phyloP scores from a whole-genome alignment of 2,113 vertebrate species.

The Ictalurus punctatus region DNA sequence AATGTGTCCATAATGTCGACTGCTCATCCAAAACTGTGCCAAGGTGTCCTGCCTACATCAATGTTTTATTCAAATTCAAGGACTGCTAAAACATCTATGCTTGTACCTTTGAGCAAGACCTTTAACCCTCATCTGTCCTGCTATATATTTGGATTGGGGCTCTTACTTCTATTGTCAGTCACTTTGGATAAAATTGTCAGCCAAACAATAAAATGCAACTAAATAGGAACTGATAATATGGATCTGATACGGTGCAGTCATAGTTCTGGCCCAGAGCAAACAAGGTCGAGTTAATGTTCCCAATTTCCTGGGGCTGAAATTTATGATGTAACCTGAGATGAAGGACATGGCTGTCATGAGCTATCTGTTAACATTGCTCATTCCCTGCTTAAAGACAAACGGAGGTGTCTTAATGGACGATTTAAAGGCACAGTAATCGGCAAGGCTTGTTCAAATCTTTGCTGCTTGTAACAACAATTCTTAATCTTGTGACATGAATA shows the following conservation, averaged over 20 bases:
- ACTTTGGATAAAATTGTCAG: background rate
- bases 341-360: constrained; percentile 44
- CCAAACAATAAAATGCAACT: background rate
- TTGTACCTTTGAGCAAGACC: background rate
- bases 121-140: background rate
- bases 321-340: constrained; percentile 38
- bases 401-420: constrained; percentile 44
- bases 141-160: background rate
- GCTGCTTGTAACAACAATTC: background rate
- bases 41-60: background rate
- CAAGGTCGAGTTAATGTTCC: constrained; percentile 16
- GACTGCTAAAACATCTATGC: background rate
- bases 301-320: constrained; percentile 44
- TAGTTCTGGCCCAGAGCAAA: constrained; percentile 8
- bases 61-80: background rate
- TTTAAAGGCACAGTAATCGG: constrained; percentile 33
- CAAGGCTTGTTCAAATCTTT: constrained; percentile 7
- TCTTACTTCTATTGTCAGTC: background rate
- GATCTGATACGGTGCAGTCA: background rate
- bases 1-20: background rate
- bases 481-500: background rate
- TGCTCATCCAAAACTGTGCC: background rate
- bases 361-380: constrained; percentile 51
- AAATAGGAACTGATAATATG: background rate
- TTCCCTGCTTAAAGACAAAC: constrained; percentile 52